Percentiles rank a stretch among this genome's conserved stretches.
phyloP scores from a whole-genome alignment of 2,888 invertebrate species.

The Limnephilus auricula region DNA sequence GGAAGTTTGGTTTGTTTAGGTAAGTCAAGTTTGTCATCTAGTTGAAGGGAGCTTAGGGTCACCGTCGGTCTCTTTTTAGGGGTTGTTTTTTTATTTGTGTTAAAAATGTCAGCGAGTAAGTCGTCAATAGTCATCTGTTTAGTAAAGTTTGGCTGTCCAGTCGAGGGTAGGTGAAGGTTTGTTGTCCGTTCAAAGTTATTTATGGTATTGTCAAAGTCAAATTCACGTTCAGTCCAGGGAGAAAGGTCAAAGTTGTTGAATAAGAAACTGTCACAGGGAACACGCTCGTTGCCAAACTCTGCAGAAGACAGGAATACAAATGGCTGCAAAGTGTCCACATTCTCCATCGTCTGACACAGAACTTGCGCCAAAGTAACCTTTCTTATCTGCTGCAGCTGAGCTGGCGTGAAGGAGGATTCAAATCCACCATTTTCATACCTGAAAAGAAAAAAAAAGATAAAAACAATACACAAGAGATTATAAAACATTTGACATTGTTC shows the following conservation, averaged over 20 bases:
- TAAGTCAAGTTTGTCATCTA: slow-evolving; percentile 59
- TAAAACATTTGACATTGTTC: not conserved
- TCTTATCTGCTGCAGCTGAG: slow-evolving; percentile 86
- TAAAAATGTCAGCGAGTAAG: slow-evolving; percentile 38
- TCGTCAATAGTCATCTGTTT: slow-evolving; percentile 32
- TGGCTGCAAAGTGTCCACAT: slow-evolving; percentile 83
- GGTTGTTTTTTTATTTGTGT: slow-evolving; percentile 46
- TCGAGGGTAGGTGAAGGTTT: slow-evolving; percentile 55
- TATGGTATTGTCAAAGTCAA: slow-evolving; percentile 67
- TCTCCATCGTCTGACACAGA: slow-evolving; percentile 82
- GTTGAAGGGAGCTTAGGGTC: slow-evolving; percentile 39
- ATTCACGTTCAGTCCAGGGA: slow-evolving; percentile 79
- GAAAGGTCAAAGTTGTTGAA: slow-evolving; percentile 79
- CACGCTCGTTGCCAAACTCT: slow-evolving; percentile 78
- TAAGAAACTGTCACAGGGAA: slow-evolving; percentile 78
- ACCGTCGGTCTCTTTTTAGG: slow-evolving; percentile 40
- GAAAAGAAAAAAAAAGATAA: slow-evolving; percentile 63
- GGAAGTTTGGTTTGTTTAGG: slow-evolving; percentile 64
- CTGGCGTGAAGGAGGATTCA: slow-evolving; percentile 86
- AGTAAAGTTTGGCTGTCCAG: slow-evolving; percentile 40
- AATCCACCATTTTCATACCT: slow-evolving; percentile 88
- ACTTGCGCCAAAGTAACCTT: slow-evolving; percentile 85
- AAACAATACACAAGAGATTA: not conserved
- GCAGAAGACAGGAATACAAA: slow-evolving; percentile 83
- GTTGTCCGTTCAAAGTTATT: slow-evolving; percentile 65